Base-by-base conservation (phyloP, 2,113 vertebrate species). In the Seriola rivoliana region DNA sequence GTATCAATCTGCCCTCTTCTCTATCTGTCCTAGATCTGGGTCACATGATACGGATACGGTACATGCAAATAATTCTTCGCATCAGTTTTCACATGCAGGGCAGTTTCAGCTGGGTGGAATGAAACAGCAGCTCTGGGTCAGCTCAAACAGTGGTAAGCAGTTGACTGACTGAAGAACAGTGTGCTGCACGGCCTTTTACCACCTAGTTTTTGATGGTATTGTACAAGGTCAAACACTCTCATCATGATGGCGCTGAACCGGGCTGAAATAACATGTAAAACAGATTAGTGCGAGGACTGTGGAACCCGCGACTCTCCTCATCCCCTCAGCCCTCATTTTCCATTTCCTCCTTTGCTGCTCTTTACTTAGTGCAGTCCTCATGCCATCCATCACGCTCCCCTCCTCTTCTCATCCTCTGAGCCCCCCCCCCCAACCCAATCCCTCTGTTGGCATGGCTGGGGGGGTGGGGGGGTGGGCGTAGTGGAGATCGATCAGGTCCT, bases 401-500 rank as follows among this genome's bases (percentile, higher is more conserved):
- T 84, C 84, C 55, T 65, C 64, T 65, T 70, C n/a, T 46, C 75
- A 82, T 85, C 78, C 75, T 80, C 73, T 71, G 77, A 79, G 68
- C 60, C 54, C 9, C 59, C 23, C 52, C 38, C 62, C 68, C 40
- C 59, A 2, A 44, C 54, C 59, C 36, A 40, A 1, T 55, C 66
- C 34, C 80, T 71, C 77, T 59, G 70, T 48, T 74, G 85, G 82
- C 71, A 69, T 78, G 72, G 76, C 82, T 44, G 59, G 71, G 82
- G 60, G 82, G 14, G 42, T 44, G 57, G 71, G 82, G 60, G 82
- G 72, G 76, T 82, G 23, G 23, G 23, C 23, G 23, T 23, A 23
- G 23, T 23, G 71, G 82, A 52, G 82, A 91, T 92, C 79, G 76
- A 90, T 91, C 93, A 80, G 85, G 80, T 83, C 87, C 78, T 91